Evolutionary conservation across 35 echinoderm and acorn worm species (phyloP).

Genomic region (Chiridota heheva): DNA sequence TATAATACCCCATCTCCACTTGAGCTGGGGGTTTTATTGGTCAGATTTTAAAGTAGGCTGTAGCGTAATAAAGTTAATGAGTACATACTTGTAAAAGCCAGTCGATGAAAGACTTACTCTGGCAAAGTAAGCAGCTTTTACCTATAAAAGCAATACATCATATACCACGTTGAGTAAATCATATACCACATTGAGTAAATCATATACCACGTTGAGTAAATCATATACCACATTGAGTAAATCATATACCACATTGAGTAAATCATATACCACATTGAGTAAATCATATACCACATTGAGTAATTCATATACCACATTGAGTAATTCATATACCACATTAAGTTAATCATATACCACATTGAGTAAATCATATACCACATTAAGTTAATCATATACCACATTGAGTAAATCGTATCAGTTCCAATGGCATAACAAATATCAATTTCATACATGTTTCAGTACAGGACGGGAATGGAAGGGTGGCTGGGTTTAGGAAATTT

Average conservation of each 20-base stretch:
- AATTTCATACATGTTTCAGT: too few relatives aligned
- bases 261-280: background rate
- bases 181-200: background rate
- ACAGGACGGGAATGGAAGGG: too few relatives aligned
- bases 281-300: background rate
- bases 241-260: too few relatives aligned
- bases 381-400: too few relatives aligned
- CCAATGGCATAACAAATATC: too few relatives aligned
- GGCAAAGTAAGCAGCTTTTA: slow-evolving; percentile 27
- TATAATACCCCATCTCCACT: background rate
- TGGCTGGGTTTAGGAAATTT: too few relatives aligned
- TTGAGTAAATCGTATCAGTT: too few relatives aligned
- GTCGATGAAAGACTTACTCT: slow-evolving; percentile 37
- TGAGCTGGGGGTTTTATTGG: background rate
- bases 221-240: too few relatives aligned
- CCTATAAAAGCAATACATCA: background rate
- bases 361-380: too few relatives aligned
- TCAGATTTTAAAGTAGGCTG: background rate
- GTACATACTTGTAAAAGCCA: slow-evolving; percentile 53
- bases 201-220: too few relatives aligned
- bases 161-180: background rate
- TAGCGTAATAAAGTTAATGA: background rate
- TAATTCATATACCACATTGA: background rate
- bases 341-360: too few relatives aligned
- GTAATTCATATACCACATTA: background rate